These are phyloP conservation scores for Glossophaga mutica DNA, from an alignment of 2,797 vertebrate species.

Conservation along the genomic window DNA sequence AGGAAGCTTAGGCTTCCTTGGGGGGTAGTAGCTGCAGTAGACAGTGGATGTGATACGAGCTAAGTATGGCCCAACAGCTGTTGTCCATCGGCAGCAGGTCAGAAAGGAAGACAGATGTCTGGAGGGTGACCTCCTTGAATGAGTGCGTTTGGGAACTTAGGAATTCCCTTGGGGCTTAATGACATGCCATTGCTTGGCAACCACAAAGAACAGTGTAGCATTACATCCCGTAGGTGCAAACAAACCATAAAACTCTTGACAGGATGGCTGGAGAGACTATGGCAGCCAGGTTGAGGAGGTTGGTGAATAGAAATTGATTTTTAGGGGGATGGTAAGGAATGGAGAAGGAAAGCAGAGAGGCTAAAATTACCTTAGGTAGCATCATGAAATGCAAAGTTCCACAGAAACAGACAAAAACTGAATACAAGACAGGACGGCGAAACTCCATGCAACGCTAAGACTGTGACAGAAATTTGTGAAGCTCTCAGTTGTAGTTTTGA, in stretches of 20 bases:
- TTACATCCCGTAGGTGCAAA: slow-evolving; percentile 45
- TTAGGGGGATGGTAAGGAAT: neutral
- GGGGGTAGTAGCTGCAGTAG: neutral
- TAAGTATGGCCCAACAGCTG: slow-evolving; percentile 28
- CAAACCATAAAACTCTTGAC: slow-evolving; percentile 56
- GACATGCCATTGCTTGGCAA: slow-evolving; percentile 45
- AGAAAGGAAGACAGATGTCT: slow-evolving; percentile 58
- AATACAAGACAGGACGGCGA: neutral
- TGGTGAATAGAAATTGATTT: neutral
- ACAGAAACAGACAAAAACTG: neutral
- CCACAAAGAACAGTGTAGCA: slow-evolving; percentile 14
- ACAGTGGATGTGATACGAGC: neutral
- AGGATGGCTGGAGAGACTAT: neutral
- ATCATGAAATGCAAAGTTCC: neutral
- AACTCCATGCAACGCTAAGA: neutral
- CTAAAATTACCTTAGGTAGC: neutral
- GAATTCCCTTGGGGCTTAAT: slow-evolving; percentile 38
- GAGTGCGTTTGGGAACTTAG: slow-evolving; percentile 37
- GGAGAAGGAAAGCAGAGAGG: neutral
- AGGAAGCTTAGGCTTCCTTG: neutral
- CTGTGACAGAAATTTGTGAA: neutral
- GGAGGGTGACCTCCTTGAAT: slow-evolving; percentile 50
- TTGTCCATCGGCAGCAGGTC: slow-evolving; percentile 13
- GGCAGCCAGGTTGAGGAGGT: neutral
- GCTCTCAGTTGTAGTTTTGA: too few species aligned